Conservation (phyloP, 2,888 invertebrate species). For the Caenorhabditis becei region DNA sequence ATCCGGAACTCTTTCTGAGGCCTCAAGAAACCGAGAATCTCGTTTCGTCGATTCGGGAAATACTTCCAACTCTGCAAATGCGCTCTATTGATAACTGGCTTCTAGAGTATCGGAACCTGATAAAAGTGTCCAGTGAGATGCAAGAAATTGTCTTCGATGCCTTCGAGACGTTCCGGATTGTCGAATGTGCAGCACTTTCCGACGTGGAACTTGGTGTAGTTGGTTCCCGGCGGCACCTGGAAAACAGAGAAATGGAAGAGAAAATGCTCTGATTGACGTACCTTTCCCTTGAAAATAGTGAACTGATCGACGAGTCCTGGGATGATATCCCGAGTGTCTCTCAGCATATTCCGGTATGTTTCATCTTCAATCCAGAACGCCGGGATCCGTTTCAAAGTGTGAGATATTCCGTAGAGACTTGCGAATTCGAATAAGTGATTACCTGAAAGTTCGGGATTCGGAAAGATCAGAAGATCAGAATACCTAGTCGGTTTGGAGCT, state of each 20-base stretch:
- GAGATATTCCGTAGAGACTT: background rate
- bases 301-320: background rate
- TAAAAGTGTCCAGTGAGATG: conserved; percentile 3
- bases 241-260: background rate
- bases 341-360: conserved; percentile 1
- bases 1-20: background rate
- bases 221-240: background rate
- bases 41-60: background rate
- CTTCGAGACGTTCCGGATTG: background rate
- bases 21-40: conserved; percentile 1
- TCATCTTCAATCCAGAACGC: conserved; percentile 11
- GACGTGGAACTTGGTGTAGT: background rate
- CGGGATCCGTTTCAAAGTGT: background rate
- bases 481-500: background rate
- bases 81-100: conserved; percentile 2
- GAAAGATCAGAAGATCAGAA: background rate
- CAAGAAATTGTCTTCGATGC: background rate
- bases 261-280: background rate
- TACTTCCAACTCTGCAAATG: conserved; percentile 26
- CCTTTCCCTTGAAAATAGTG: background rate
- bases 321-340: background rate
- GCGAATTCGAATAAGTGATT: conserved; percentile 12
- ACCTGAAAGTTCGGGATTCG: background rate
- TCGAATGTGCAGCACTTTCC: background rate
- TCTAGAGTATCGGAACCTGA: background rate